Evolutionary conservation across 2,888 invertebrate genomes (phyloP).

Genomic region (Neria commutata): DNA sequence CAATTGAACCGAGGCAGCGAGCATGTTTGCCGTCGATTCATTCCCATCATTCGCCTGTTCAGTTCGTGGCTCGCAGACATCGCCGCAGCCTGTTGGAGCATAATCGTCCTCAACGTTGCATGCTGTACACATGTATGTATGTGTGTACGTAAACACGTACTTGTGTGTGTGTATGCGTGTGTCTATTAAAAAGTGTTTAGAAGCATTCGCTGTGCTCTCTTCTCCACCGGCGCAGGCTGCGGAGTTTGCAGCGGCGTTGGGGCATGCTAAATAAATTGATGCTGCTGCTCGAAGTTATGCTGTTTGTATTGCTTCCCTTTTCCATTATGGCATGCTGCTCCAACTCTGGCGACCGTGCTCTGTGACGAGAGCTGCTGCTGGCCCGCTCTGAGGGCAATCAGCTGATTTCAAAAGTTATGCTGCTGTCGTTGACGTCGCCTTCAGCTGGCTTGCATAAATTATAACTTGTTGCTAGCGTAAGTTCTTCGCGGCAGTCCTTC

Average conservation of each 20-base stretch:
- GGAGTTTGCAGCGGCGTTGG: too few relatives aligned
- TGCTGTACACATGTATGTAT: not conserved
- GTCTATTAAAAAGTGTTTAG: not conserved
- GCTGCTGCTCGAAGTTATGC: too few relatives aligned
- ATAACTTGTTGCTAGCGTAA: conserved; percentile 5
- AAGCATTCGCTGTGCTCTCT: not conserved
- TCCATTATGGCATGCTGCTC: too few relatives aligned
- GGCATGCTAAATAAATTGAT: too few relatives aligned
- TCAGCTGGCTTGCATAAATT: not conserved
- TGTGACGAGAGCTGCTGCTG: too few relatives aligned
- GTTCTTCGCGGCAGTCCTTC: not conserved
- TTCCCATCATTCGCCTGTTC: too few relatives aligned
- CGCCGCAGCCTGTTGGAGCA: not conserved
- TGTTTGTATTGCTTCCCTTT: too few relatives aligned
- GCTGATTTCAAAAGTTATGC: not conserved
- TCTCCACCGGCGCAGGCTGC: too few relatives aligned
- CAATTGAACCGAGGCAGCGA: not conserved
- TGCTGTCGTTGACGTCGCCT: not conserved
- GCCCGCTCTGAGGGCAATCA: too few relatives aligned
- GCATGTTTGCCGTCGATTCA: not conserved
- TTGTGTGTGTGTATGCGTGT: not conserved
- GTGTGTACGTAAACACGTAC: too few relatives aligned
- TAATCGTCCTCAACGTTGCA: not conserved
- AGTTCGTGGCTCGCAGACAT: not conserved
- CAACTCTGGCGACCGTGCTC: too few relatives aligned